Evolutionary conservation across 1,140 invertebrate species (phyloP).

Genomic region (Adelges cooleyi): DNA sequence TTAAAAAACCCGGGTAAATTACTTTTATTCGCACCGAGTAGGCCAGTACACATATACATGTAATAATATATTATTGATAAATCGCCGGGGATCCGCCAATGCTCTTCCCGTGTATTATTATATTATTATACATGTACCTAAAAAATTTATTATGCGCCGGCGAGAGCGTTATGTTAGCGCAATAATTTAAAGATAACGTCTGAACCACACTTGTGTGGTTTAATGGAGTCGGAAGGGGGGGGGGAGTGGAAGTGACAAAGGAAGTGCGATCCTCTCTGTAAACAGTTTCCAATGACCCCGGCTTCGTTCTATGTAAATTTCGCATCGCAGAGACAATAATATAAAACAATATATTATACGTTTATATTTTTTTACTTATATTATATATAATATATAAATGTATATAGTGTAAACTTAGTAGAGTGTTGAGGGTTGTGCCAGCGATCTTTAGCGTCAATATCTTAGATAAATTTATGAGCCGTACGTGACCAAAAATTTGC

Average conservation of each 20-base stretch:
- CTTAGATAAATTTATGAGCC: not conserved
- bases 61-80: not conserved
- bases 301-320: constrained; percentile 18
- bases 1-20: too few relatives aligned
- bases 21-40: too few relatives aligned
- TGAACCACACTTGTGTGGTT: not conserved
- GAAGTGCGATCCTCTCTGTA: not conserved
- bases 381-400: too few relatives aligned
- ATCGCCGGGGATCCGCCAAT: not conserved
- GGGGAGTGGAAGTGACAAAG: too few relatives aligned
- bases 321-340: not conserved
- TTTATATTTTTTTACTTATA: constrained; percentile 1
- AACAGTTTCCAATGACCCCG: constrained; percentile 21
- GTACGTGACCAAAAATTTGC: constrained; percentile 11
- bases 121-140: too few relatives aligned
- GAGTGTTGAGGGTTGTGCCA: not conserved
- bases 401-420: too few relatives aligned
- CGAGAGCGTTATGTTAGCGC: constrained; percentile 2
- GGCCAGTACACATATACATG: too few relatives aligned
- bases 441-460: not conserved
- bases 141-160: too few relatives aligned
- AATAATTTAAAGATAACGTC: constrained; percentile 27
- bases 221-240: too few relatives aligned
- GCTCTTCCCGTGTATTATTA: too few relatives aligned
- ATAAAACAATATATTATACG: not conserved